Conservation (phyloP, 37 sponge, comb jelly and placozoan genomes). For the Haliclona indistincta region DNA sequence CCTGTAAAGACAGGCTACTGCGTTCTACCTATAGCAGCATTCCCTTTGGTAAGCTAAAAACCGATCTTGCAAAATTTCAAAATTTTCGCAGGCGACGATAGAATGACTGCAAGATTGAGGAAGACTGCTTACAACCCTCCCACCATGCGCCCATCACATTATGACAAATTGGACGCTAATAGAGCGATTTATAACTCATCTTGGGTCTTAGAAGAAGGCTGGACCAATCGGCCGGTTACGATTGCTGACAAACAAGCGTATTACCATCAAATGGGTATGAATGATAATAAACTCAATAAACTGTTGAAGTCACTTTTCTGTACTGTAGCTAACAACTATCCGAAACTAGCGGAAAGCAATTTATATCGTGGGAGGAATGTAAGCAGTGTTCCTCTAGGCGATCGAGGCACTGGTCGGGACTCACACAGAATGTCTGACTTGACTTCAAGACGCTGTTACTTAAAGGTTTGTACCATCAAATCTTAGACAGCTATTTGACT, state of each 20-base stretch:
- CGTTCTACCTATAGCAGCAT: too few species aligned
- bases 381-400: constrained; percentile 31
- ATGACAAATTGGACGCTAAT: neutral
- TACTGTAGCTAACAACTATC: neutral
- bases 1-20: too few species aligned
- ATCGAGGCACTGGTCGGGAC: constrained; percentile 17
- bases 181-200: neutral
- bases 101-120: too few species aligned
- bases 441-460: constrained; percentile 8
- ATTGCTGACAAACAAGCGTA: neutral
- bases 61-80: too few species aligned
- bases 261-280: neutral
- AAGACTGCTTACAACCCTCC: neutral
- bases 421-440: constrained; percentile 19
- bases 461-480: neutral
- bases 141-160: neutral
- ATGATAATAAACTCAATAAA: too few species aligned
- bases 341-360: neutral
- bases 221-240: neutral
- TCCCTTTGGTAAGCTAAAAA: too few species aligned
- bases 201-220: neutral
- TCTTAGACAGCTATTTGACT: neutral
- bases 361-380: neutral
- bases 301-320: neutral
- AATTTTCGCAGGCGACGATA: too few species aligned